Percentiles rank a stretch among this genome's conserved stretches.
Conservation (phyloP, 2,797 vertebrate genomes). For the Sphenodon punctatus region DNA sequence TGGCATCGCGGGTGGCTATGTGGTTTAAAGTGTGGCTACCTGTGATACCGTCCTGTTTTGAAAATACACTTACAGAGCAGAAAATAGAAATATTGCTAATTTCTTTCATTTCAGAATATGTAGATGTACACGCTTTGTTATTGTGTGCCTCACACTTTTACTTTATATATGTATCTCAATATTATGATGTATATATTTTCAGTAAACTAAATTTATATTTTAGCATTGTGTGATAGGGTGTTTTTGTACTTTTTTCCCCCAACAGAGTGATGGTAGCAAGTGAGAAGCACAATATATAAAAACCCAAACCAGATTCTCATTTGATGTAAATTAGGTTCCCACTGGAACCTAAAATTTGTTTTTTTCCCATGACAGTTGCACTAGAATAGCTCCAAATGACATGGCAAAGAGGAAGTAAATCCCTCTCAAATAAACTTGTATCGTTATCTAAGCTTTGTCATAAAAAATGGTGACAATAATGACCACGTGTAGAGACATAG, state of each 20-base stretch:
- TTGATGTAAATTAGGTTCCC: not conserved
- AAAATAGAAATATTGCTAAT: conserved; percentile 40
- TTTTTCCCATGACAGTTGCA: not conserved
- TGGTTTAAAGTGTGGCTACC: no score
- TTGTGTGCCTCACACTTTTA: not conserved
- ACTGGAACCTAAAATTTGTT: not conserved
- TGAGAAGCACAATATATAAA: not conserved
- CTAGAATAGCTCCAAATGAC: not conserved
- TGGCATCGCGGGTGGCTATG: no score
- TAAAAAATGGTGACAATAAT: not conserved
- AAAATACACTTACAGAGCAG: no score
- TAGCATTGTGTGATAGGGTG: not conserved
- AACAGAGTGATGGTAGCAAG: not conserved
- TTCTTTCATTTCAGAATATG: conserved; percentile 42
- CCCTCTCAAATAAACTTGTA: not conserved
- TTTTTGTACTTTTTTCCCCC: not conserved
- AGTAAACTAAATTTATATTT: not conserved
- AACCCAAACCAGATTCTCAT: not conserved
- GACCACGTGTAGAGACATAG: not conserved
- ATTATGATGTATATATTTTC: not conserved
- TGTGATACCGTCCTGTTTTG: no score
- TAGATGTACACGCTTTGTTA: conserved; percentile 17
- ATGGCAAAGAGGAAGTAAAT: not conserved
- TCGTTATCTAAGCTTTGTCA: not conserved
- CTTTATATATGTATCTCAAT: no score